A percentile compares a stretch with the other conserved stretches of the same genome.
Evolutionary conservation across 2,797 vertebrate species (phyloP).

Genomic region (Acanthopagrus latus): DNA sequence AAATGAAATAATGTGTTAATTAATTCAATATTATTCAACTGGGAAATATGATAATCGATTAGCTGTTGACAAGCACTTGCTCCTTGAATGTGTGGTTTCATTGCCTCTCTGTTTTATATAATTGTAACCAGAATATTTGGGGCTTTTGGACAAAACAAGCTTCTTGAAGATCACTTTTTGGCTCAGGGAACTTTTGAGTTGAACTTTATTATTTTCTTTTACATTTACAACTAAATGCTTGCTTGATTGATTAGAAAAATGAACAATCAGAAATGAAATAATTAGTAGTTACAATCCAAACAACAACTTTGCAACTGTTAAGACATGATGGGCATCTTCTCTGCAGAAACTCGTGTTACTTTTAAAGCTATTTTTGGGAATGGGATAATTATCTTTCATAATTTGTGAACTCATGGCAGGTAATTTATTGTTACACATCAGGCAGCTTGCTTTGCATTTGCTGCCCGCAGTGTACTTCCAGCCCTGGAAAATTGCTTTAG

Average conservation of each 20-base stretch:
- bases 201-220: neutral
- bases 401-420: slow-evolving; percentile 31
- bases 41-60: neutral
- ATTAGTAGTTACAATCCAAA: neutral
- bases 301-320: neutral
- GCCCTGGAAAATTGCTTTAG: slow-evolving; percentile 55
- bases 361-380: slow-evolving; percentile 14
- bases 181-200: neutral
- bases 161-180: neutral
- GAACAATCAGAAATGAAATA: neutral
- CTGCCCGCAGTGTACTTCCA: slow-evolving; percentile 23
- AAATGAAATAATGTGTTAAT: neutral
- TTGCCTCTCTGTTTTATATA: neutral
- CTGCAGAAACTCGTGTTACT: neutral
- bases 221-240: neutral
- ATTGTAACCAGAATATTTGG: neutral
- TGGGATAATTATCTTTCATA: slow-evolving; percentile 32
- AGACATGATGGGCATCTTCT: neutral
- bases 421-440: slow-evolving; percentile 53
- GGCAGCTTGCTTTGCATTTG: slow-evolving; percentile 29
- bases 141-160: neutral
- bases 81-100: neutral
- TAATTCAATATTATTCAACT: neutral
- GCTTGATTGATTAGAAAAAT: neutral
- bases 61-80: neutral